Conservation (phyloP, 1,140 invertebrate genomes). For the Eulimnadia texana region DNA sequence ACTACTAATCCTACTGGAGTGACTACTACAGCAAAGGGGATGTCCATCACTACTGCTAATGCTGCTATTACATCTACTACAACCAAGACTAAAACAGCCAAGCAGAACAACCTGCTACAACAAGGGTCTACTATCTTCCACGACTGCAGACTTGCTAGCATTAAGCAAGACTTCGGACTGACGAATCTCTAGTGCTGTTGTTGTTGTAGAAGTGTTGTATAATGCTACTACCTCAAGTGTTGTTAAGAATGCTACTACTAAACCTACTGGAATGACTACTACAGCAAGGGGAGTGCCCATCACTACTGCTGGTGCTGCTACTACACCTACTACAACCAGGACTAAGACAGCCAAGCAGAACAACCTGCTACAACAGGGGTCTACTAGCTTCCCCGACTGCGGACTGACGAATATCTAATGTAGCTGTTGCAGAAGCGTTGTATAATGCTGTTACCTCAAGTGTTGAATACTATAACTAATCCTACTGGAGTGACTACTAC, state of each 20-base stretch:
- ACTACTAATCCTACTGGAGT: constrained; percentile 47
- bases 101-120: neutral
- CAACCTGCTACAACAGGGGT: neutral
- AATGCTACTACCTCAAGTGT: neutral
- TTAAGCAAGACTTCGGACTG: constrained; percentile 22
- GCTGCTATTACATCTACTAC: constrained; percentile 21
- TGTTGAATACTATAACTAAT: constrained; percentile 35
- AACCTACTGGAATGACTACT: constrained; percentile 41
- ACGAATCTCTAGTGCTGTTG: constrained; percentile 20
- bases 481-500: constrained; percentile 41
- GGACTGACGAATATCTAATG: constrained; percentile 22
- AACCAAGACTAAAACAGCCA: constrained; percentile 24
- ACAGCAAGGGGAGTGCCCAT: constrained; percentile 31
- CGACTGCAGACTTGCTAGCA: constrained; percentile 14
- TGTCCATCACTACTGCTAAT: constrained; percentile 24
- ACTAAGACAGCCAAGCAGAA: constrained; percentile 20
- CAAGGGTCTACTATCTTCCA: neutral
- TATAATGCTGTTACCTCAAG: neutral
- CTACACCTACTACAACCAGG: constrained; percentile 22
- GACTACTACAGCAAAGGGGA: constrained; percentile 34
- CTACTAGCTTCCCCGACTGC: constrained; percentile 2
- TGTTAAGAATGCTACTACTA: constrained; percentile 31
- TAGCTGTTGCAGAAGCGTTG: neutral
- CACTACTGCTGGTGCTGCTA: constrained; percentile 24
- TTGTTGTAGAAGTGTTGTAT: neutral